phyloP scores from a whole-genome alignment of 2,888 invertebrate genomes.

The Drosophila melanosoma region DNA sequence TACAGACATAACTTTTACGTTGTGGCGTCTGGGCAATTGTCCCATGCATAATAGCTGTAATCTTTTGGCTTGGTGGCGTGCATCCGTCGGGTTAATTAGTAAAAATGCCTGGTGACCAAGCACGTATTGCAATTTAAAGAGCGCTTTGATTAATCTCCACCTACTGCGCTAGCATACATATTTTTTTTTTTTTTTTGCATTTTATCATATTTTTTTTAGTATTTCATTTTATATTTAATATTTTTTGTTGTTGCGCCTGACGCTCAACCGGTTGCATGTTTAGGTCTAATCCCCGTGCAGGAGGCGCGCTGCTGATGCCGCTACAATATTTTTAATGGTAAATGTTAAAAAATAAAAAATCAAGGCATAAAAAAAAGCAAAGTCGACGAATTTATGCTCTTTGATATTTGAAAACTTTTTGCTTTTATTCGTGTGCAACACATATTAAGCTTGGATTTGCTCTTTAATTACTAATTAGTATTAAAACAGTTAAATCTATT shows the following conservation, averaged over 20 bases:
- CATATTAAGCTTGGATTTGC: background rate
- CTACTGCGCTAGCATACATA: constrained; percentile 45
- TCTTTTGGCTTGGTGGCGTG: constrained; percentile 54
- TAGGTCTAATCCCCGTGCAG: constrained; percentile 19
- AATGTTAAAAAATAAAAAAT: constrained; percentile 14
- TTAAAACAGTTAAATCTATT: background rate
- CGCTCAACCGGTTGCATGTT: constrained; percentile 54
- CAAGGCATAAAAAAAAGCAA: constrained; percentile 7
- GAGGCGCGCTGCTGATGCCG: constrained; percentile 19
- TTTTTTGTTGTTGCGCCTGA: constrained; percentile 16
- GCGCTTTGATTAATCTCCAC: constrained; percentile 72
- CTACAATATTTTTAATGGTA: constrained; percentile 2
- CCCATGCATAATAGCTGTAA: constrained; percentile 48
- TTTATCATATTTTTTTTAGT: background rate
- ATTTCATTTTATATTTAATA: constrained; percentile 7
- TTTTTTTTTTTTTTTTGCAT: background rate
- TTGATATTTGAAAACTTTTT: background rate
- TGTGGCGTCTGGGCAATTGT: constrained; percentile 1
- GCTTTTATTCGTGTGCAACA: background rate
- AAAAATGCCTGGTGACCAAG: constrained; percentile 68
- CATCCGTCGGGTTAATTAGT: constrained; percentile 72
- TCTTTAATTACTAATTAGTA: background rate
- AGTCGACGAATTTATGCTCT: constrained; percentile 25
- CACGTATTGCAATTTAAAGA: constrained; percentile 74
- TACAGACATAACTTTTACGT: background rate